Evolutionary conservation across 2,797 vertebrate genomes (phyloP).

Genomic region (Paguma larvata): DNA sequence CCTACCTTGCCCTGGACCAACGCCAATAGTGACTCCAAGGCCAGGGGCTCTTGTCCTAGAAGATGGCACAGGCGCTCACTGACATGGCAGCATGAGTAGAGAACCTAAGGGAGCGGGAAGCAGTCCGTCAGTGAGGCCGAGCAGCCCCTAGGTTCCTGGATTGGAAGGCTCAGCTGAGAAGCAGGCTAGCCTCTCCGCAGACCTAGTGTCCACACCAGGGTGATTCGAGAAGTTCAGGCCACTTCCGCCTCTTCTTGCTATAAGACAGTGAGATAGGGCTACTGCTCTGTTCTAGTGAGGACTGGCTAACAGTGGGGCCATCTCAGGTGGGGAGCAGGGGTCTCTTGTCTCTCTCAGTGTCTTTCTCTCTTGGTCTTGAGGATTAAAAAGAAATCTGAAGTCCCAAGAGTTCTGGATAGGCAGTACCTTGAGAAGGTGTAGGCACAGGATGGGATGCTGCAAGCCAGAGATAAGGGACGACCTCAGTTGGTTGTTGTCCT

Average conservation of each 20-base stretch:
- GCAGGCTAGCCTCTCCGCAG: background rate
- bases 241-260: background rate
- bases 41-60: slow-evolving; percentile 81
- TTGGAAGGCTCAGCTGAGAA: slow-evolving; percentile 19
- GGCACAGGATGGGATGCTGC: slow-evolving; percentile 82
- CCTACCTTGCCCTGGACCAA: slow-evolving; percentile 86
- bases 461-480: slow-evolving; percentile 82
- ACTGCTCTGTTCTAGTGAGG: background rate
- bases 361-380: background rate
- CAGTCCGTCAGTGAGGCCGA: background rate
- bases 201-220: background rate
- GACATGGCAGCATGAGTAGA: slow-evolving; percentile 86
- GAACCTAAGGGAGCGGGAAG: slow-evolving; percentile 79
- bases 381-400: background rate
- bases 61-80: slow-evolving; percentile 81
- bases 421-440: slow-evolving; percentile 87
- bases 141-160: background rate
- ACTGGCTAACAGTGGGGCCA: background rate
- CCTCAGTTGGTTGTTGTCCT: slow-evolving; percentile 80
- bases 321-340: background rate
- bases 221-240: background rate
- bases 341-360: background rate
- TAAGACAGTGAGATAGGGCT: background rate
- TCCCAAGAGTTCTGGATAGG: background rate
- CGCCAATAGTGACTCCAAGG: slow-evolving; percentile 80